Conservation (phyloP, 1,140 invertebrate genomes). For the Augochlora pura region DNA sequence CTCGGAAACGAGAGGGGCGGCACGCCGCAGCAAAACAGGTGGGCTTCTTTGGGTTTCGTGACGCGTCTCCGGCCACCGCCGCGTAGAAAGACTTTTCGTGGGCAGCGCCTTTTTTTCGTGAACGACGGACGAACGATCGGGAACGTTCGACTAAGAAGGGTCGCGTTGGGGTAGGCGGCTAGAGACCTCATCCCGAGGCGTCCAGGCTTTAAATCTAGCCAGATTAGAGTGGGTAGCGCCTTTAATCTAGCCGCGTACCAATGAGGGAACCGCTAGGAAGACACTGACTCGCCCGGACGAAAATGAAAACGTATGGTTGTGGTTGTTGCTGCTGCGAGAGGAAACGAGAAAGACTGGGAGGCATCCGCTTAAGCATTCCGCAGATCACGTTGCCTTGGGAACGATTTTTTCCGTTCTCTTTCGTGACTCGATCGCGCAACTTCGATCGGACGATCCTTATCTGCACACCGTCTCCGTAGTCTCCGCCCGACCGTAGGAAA, state of each 20-base stretch:
- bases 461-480: not conserved
- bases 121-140: slow-evolving; percentile 35
- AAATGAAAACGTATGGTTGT: slow-evolving; percentile 53
- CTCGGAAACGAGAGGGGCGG: not conserved
- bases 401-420: not conserved
- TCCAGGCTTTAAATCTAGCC: slow-evolving; percentile 51
- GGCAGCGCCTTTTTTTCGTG: slow-evolving; percentile 1
- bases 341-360: slow-evolving; percentile 1
- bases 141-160: slow-evolving; percentile 39
- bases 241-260: slow-evolving; percentile 55
- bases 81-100: slow-evolving; percentile 6
- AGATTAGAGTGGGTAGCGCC: slow-evolving; percentile 45
- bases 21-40: slow-evolving; percentile 15
- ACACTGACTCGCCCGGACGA: not conserved
- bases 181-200: slow-evolving; percentile 5
- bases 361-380: slow-evolving; percentile 17
- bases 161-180: slow-evolving; percentile 58
- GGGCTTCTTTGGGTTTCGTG: slow-evolving; percentile 10
- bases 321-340: not conserved
- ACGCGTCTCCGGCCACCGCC: not conserved
- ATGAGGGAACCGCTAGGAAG: slow-evolving; percentile 24
- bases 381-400: slow-evolving; percentile 19
- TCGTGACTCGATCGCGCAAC: not conserved
- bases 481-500: not conserved
- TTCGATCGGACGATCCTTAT: not conserved